Conservation (phyloP, 1,140 invertebrate genomes). For the Pachypsylla venusta region DNA sequence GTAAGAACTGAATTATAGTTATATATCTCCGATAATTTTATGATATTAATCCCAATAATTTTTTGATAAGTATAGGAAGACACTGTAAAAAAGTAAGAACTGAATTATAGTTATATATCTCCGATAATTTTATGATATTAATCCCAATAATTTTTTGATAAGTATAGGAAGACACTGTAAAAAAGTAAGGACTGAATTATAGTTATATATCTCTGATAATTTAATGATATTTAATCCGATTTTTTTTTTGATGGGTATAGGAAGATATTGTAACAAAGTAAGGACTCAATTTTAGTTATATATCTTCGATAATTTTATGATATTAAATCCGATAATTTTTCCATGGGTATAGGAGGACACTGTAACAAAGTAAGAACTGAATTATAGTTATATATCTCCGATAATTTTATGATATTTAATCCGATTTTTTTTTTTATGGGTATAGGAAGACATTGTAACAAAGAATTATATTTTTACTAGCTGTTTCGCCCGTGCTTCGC, state of each 20-base stretch:
- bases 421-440: conserved; percentile 99
- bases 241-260: conserved; percentile 99
- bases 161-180: conserved; percentile 90
- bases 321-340: conserved; percentile 95
- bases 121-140: too few species aligned
- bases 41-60: conserved; percentile 96
- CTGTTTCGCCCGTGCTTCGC: too few species aligned
- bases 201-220: too few species aligned
- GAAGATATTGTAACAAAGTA: conserved; percentile 84
- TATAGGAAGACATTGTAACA: conserved; percentile 87
- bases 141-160: conserved; percentile 98
- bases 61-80: conserved; percentile 92
- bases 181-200: conserved; percentile 42
- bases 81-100: conserved; percentile 72
- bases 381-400: too few species aligned
- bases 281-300: conserved; percentile 10
- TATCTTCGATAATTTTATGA: too few species aligned
- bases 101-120: too few species aligned
- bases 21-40: too few species aligned
- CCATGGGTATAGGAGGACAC: conserved; percentile 92
- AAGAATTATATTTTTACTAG: too few species aligned
- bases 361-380: conserved; percentile 66
- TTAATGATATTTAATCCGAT: conserved; percentile 92
- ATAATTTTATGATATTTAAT: too few species aligned
- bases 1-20: conserved; percentile 31